Evolutionary conservation across 2,888 invertebrate genomes (phyloP), one percentile per base, ranked within the genome.

Genomic region (Apeira syringaria): DNA sequence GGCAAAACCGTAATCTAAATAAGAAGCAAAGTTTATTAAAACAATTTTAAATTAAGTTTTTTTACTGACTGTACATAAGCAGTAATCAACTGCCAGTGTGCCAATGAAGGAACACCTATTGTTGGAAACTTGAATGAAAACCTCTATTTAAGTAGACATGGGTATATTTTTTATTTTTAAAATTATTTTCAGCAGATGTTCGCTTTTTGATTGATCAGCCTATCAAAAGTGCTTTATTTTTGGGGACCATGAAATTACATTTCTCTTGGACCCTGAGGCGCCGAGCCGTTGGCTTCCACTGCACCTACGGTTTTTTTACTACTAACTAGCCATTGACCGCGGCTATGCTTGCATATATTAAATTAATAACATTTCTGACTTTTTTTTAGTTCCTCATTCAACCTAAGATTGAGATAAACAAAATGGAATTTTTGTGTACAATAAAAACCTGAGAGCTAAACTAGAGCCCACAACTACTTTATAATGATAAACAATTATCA

Each of bases 91-190:
- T 77, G 81, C 75, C 84, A 83, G 82, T 82, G 82, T 81, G 83
- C 86, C 87, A 88, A 89, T 88, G 87, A 87, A 88, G 84, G 85
- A 86, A 84, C 81, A 79, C 63, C 88, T 74, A 85, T 89, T 88
- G 88, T 88, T 87, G 69, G 74, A 71, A 74, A 74, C 76, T 78
- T 89, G 85, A 88, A 89, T 89, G 88, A 88, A 89, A 88, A 88
- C 74, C 84, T 78, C 85, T 81, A 87, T 89, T 86, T 87, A 80
- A 83, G 83, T 81, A 79, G 77, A 70, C 75, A 73, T 71, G 76
- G 77, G 74, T 71, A 66, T 59, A 77, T 83, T 87, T 82, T 83
- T 59, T 69, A 57, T 80, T 82, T 80, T 76, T 68, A 20, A 81
- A 82, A 80, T 77, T 79, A 83, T 85, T 87, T 88, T 86, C 83